Evolutionary conservation across 2,888 invertebrate species (phyloP), one percentile per base, ranked within the genome.

Genomic region (Andrena minutula): DNA sequence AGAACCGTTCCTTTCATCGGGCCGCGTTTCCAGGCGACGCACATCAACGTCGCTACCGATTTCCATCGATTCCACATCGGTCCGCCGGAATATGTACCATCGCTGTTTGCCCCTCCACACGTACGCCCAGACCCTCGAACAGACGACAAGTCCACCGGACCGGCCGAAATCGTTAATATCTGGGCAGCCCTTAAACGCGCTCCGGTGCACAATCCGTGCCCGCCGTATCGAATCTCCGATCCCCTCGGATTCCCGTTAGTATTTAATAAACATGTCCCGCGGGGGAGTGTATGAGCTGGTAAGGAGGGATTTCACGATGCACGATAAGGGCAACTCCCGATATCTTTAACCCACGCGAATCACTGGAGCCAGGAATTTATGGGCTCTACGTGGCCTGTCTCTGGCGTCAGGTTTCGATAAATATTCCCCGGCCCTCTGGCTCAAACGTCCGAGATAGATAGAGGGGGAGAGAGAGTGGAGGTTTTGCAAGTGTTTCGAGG

Each of bases 401-500:
- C 47, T 66, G n/a, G 6, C 35, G 53, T 56, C 56, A 56, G 56
- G 26, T 41, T 28, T 58, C 70, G 70, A 75, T 68, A 60, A 75
- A 66, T 75, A 49, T 75, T 61, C 51, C 28, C 41, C 58, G 28
- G 12, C 49, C 49, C 49, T 28, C 16, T 4, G 47, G 58, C 35
- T 70, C 6, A 70, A 58, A 32, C 41, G 69, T 70, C 60, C 47
- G 70, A 5, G 26, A 28, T 16, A 28, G 23, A 56, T 26, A 23
- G 56, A 26, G 4, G 23, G 23, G 56, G 53, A 8, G 53, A 63
- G 30, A 41, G 56, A 68, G 69, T 56, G 69, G 58, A 58, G 79
- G 79, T 75, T 78, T 76, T 71, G 75, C 61, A 75, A 70, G 85
- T 82, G 82, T 80, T 83, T 63, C 81, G 77, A 76, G 76, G 77